phyloP scores from a whole-genome alignment of 2,888 invertebrate species.

The Netelia fuscicornis region DNA sequence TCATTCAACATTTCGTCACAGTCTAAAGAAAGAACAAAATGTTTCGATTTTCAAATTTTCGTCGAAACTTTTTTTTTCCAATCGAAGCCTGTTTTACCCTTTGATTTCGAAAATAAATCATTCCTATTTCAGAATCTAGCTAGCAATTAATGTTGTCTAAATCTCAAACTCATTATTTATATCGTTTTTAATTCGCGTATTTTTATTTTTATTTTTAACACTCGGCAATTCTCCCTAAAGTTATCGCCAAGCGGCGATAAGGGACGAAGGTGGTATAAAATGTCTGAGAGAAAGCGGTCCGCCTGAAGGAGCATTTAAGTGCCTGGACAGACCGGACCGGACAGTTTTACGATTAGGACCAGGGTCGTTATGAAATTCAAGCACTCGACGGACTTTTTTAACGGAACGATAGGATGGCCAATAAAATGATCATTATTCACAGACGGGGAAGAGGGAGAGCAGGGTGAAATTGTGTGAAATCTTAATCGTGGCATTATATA shows the following conservation, averaged over 20 bases:
- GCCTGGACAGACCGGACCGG: constrained; percentile 47
- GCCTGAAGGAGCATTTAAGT: constrained; percentile 57
- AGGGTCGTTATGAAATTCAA: constrained; percentile 52
- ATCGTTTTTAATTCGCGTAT: neutral
- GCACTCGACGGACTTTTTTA: constrained; percentile 50
- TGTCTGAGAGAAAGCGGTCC: constrained; percentile 31
- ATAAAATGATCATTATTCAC: constrained; percentile 53
- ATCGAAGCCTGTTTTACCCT: neutral
- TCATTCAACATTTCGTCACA: neutral
- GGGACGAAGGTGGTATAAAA: constrained; percentile 4
- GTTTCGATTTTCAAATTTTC: neutral
- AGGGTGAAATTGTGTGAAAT: neutral
- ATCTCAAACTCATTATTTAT: neutral
- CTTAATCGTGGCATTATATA: neutral
- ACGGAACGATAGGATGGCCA: constrained; percentile 14
- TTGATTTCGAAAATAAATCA: no score
- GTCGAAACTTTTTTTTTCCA: neutral
- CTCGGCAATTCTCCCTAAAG: neutral
- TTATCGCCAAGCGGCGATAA: constrained; percentile 6
- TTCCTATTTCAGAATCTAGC: no score
- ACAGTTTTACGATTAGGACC: constrained; percentile 64
- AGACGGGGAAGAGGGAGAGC: constrained; percentile 23
- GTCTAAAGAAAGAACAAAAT: neutral
- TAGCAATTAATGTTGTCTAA: no score
- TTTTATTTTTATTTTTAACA: neutral